Percentiles rank a stretch among this genome's conserved stretches.
Evolutionary conservation across 2,113 vertebrate species (phyloP).

Genomic region (Aptenodytes forsteri): DNA sequence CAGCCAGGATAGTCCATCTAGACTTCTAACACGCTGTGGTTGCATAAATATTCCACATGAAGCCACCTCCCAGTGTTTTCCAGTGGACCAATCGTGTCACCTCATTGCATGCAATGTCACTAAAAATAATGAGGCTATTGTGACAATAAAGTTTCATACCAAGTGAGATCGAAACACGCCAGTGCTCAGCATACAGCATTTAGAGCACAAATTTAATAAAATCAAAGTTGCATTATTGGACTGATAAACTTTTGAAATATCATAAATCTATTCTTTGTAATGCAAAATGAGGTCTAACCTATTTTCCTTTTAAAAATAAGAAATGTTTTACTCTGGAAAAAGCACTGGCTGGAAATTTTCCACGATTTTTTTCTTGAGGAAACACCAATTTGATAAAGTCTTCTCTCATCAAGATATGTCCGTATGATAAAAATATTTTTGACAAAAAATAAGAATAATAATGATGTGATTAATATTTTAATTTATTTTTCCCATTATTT

Average conservation of each 20-base stretch:
- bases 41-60: background rate
- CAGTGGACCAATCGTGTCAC: background rate
- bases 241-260: background rate
- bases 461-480: background rate
- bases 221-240: background rate
- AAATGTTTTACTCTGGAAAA: background rate
- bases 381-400: background rate
- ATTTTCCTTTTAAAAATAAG: background rate
- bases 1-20: background rate
- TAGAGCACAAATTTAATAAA: background rate
- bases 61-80: background rate
- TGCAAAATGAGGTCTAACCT: background rate
- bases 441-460: background rate
- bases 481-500: background rate
- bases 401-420: background rate
- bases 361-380: background rate
- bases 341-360: background rate
- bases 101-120: background rate
- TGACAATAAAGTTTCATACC: background rate
- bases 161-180: background rate
- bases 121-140: background rate
- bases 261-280: background rate
- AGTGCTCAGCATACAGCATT: background rate
- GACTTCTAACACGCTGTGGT: background rate
- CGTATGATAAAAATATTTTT: background rate